phyloP scores from a whole-genome alignment of 2,113 vertebrate species.

The Lepisosteus oculatus region DNA sequence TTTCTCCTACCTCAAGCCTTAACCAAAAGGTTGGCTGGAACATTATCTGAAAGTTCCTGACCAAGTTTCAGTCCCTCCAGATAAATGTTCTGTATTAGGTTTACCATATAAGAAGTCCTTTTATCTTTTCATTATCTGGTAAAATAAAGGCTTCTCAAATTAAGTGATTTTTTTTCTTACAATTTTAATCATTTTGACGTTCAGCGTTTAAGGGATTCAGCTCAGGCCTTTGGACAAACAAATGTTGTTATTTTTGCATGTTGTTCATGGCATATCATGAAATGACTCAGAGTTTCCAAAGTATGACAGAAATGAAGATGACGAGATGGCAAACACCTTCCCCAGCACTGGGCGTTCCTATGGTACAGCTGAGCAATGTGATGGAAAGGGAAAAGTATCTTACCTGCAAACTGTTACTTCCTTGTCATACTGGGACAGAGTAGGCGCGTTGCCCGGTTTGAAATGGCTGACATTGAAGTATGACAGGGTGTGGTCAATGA shows the following conservation, averaged over 20 bases:
- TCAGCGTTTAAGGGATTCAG: too few relatives aligned
- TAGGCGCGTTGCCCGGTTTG: slow-evolving; percentile 78
- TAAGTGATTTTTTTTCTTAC: neutral
- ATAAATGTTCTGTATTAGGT: too few relatives aligned
- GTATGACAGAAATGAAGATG: neutral
- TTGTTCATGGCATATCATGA: neutral
- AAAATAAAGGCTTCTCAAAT: neutral
- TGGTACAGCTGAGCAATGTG: neutral
- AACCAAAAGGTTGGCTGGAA: too few relatives aligned
- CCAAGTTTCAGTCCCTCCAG: too few relatives aligned
- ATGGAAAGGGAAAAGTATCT: slow-evolving; percentile 25
- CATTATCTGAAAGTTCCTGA: too few relatives aligned
- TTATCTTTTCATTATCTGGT: neutral
- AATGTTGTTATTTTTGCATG: too few relatives aligned
- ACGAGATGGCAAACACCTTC: too few relatives aligned
- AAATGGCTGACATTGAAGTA: slow-evolving; percentile 94
- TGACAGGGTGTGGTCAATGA: slow-evolving; percentile 90
- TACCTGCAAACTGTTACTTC: slow-evolving; percentile 92
- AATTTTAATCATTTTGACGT: neutral
- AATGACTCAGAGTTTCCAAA: neutral
- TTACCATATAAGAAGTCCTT: neutral
- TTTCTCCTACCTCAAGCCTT: too few relatives aligned
- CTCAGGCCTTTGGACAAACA: neutral
- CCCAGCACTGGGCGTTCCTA: too few relatives aligned
- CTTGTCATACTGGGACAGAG: slow-evolving; percentile 70